Conservation (phyloP, 1,140 invertebrate genomes). For the Nebria ingens region DNA sequence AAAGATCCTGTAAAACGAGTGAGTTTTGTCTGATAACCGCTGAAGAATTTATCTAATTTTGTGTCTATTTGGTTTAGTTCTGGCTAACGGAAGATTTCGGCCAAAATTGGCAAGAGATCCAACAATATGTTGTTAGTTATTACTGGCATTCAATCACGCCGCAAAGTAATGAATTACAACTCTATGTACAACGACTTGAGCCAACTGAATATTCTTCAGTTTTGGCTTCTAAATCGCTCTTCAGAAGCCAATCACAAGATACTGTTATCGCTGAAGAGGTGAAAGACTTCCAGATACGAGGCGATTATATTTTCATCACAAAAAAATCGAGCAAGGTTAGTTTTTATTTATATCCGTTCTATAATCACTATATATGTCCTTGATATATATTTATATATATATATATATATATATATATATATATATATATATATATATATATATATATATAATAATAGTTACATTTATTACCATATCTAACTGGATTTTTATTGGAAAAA, state of each 20-base stretch:
- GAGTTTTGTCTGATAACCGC: constrained; percentile 26
- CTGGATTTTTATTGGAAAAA: too few species aligned
- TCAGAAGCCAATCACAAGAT: constrained; percentile 30
- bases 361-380: too few species aligned
- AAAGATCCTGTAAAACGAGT: constrained; percentile 54
- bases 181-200: constrained; percentile 63
- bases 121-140: constrained; percentile 49
- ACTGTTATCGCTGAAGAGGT: constrained; percentile 53
- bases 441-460: too few species aligned
- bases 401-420: too few species aligned
- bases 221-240: constrained; percentile 39
- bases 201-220: constrained; percentile 50
- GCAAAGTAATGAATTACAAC: constrained; percentile 26
- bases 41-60: background rate
- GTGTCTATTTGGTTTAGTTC: constrained; percentile 39
- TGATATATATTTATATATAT: too few species aligned
- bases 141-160: background rate
- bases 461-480: too few species aligned
- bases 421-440: too few species aligned
- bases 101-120: constrained; percentile 51
- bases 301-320: constrained; percentile 77
- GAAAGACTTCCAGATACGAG: constrained; percentile 71
- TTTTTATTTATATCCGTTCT: constrained; percentile 10
- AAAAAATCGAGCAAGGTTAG: constrained; percentile 42
- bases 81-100: constrained; percentile 69